Percentiles rank a stretch among this genome's conserved stretches.
Evolutionary conservation across 2,797 vertebrate genomes (phyloP).

Genomic region (Valencia hispanica): DNA sequence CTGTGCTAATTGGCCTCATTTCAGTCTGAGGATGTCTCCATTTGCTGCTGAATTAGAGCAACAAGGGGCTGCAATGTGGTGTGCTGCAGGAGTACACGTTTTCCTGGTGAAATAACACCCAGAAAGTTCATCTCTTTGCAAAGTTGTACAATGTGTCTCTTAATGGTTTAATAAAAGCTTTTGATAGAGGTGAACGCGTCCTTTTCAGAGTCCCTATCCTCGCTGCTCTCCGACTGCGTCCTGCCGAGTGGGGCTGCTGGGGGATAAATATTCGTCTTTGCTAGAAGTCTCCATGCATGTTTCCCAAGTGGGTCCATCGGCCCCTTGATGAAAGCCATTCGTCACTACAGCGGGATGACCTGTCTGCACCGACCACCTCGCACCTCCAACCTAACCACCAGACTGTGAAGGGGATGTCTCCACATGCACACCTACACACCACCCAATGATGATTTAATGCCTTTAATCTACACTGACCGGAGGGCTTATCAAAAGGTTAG

Average conservation of each 20-base stretch:
- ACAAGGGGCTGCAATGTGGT: conserved; percentile 76
- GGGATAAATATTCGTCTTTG: conserved; percentile 84
- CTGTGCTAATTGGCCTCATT: conserved; percentile 86
- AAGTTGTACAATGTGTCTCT: conserved; percentile 17
- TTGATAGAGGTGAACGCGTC: conserved; percentile 20
- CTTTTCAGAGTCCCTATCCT: conserved; percentile 28
- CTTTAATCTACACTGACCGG: conserved; percentile 93
- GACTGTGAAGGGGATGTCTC: conserved; percentile 96
- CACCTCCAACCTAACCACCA: conserved; percentile 79
- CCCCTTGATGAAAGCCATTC: conserved; percentile 95
- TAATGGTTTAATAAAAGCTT: conserved; percentile 28
- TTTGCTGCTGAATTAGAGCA: conserved; percentile 84
- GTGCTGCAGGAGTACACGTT: conserved; percentile 59
- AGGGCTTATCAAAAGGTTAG: conserved; percentile 81
- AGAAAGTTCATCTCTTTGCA: conserved; percentile 15
- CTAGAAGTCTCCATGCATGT: conserved; percentile 85
- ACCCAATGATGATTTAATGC: conserved; percentile 95
- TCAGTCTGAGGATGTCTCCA: conserved; percentile 84
- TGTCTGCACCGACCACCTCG: conserved; percentile 85
- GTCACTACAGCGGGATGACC: conserved; percentile 91
- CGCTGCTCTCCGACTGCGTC: conserved; percentile 26
- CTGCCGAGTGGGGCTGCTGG: conserved; percentile 41
- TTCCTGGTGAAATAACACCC: conserved; percentile 36
- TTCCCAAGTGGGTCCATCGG: conserved; percentile 83
- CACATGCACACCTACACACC: conserved; percentile 84